phyloP scores from a whole-genome alignment of 53 echinoderm and acorn worm genomes.

The Apostichopus leukothele region DNA sequence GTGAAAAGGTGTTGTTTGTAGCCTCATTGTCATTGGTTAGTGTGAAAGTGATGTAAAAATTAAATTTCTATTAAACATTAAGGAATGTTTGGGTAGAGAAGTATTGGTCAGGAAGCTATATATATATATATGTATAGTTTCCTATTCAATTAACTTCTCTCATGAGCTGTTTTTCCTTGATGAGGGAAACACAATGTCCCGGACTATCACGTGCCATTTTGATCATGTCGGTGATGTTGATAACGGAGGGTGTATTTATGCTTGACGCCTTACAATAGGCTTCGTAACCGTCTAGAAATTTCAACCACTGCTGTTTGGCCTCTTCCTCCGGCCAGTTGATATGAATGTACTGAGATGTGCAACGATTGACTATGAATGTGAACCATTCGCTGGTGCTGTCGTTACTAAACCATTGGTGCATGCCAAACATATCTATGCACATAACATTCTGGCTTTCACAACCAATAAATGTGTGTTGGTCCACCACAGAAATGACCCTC shows the following conservation, averaged over 20 bases:
- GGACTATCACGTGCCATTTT: neutral
- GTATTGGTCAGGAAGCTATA: too few relatives aligned
- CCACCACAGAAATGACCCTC: neutral
- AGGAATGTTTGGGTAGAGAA: too few relatives aligned
- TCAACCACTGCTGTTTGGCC: neutral
- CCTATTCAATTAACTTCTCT: neutral
- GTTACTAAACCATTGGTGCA: constrained; percentile 2
- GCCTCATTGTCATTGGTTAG: too few relatives aligned
- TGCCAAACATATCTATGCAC: constrained; percentile 14
- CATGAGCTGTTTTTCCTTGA: neutral
- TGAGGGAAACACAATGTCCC: neutral
- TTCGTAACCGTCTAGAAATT: neutral
- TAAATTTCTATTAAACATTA: too few relatives aligned
- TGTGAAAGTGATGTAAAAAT: too few relatives aligned
- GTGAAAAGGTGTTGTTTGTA: too few relatives aligned
- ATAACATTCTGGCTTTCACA: constrained; percentile 22
- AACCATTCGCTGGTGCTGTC: neutral
- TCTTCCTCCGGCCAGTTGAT: constrained; percentile 5
- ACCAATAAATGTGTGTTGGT: constrained; percentile 26
- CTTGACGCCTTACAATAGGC: neutral
- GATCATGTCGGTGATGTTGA: neutral
- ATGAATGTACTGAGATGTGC: constrained; percentile 14
- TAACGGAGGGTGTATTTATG: too few relatives aligned
- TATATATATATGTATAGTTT: neutral
- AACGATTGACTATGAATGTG: neutral